These are phyloP conservation scores for Cephus spinipes DNA, from an alignment of 2,888 invertebrate species.

Conservation along the genomic window DNA sequence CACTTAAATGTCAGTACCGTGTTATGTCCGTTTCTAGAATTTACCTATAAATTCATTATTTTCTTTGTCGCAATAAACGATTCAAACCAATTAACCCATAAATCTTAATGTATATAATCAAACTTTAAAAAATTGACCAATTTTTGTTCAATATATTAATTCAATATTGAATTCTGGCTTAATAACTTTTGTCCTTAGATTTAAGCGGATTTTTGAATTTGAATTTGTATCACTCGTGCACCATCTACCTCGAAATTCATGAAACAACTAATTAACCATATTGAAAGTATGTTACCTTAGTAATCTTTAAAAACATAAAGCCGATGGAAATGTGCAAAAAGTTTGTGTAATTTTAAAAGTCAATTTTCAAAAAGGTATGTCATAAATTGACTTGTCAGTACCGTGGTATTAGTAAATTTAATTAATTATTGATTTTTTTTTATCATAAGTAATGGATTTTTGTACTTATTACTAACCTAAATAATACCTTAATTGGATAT, in stretches of 20 bases:
- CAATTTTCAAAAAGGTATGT: slow-evolving; percentile 21
- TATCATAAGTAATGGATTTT: neutral
- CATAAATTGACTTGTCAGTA: slow-evolving; percentile 19
- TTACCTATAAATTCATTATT: no score
- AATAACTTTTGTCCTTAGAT: slow-evolving; percentile 15
- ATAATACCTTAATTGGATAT: slow-evolving; percentile 12
- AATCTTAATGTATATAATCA: no score
- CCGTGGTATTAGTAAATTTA: slow-evolving; percentile 17
- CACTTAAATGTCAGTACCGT: slow-evolving; percentile 27
- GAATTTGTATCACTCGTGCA: slow-evolving; percentile 13
- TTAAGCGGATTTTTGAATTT: slow-evolving; percentile 16
- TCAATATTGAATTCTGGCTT: slow-evolving; percentile 18
- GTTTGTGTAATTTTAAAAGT: slow-evolving; percentile 15
- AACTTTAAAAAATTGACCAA: slow-evolving; percentile 6
- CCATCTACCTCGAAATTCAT: slow-evolving; percentile 19
- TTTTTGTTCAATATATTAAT: slow-evolving; percentile 11
- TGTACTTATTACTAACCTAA: slow-evolving; percentile 15
- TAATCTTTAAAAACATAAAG: slow-evolving; percentile 15
- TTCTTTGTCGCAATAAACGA: no score
- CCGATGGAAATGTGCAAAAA: slow-evolving; percentile 12
- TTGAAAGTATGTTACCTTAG: slow-evolving; percentile 18
- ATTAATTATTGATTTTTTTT: neutral
- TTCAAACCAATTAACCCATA: no score
- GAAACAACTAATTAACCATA: slow-evolving; percentile 12
- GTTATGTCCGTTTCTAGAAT: slow-evolving; percentile 6